These are phyloP conservation scores for Idris sp. DNA, from an alignment of 1,140 invertebrate genomes.

Conservation along the genomic window DNA sequence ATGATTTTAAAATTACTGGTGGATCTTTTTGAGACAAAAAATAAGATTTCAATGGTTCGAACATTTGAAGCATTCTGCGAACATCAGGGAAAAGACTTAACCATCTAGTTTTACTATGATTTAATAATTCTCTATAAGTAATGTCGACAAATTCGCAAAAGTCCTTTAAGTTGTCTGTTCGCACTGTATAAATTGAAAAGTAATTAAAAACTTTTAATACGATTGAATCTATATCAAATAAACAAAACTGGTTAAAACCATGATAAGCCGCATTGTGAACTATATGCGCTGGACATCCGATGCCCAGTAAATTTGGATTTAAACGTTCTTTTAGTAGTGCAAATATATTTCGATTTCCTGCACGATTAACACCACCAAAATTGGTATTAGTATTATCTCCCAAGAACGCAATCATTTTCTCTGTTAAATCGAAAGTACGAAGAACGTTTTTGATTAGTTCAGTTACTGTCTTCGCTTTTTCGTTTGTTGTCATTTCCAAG, in stretches of 20 bases:
- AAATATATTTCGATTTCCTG: conserved; percentile 59
- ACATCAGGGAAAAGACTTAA: conserved; percentile 59
- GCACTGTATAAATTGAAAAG: conserved; percentile 65
- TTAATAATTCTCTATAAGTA: conserved; percentile 46
- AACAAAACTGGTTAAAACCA: conserved; percentile 50
- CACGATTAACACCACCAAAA: conserved; percentile 58
- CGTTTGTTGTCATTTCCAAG: conserved; percentile 38
- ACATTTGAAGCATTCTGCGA: conserved; percentile 44
- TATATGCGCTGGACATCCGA: conserved; percentile 63
- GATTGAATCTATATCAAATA: conserved; percentile 60
- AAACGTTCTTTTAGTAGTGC: conserved; percentile 48
- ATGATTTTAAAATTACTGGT: conserved; percentile 8
- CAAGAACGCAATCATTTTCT: conserved; percentile 63
- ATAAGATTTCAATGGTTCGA: conserved; percentile 51
- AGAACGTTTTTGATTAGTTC: conserved; percentile 3
- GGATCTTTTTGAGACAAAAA: conserved; percentile 32
- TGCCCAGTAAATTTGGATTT: conserved; percentile 37
- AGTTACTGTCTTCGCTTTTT: conserved; percentile 45
- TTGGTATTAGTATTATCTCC: conserved; percentile 67
- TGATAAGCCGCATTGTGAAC: conserved; percentile 56
- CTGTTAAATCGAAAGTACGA: conserved; percentile 14
- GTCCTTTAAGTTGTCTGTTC: conserved; percentile 56
- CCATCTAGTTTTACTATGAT: conserved; percentile 59
- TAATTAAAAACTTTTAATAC: conserved; percentile 64
- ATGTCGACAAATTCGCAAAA: conserved; percentile 60